Base-by-base conservation (phyloP, 2,888 invertebrate species). In the Zhuqinia jingwanae region DNA sequence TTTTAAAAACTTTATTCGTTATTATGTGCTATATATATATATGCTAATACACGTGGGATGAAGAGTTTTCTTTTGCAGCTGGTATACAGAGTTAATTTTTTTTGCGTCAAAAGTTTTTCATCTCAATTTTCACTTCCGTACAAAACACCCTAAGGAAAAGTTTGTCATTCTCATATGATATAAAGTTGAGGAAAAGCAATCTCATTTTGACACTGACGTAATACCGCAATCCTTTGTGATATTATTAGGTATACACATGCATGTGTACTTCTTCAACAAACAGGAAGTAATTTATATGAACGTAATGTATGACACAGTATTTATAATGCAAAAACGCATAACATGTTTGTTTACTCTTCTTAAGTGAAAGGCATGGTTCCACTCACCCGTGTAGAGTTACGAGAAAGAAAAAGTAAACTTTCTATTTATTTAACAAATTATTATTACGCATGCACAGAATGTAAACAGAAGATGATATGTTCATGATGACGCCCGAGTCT, bases 51-150 rank as follows among this genome's bases (percentile, higher is more conserved):
- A n/a, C n/a, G n/a, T n/a, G n/a, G n/a, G n/a, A n/a, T n/a, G n/a
- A n/a, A n/a, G n/a, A n/a, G n/a, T n/a, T n/a, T n/a, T n/a, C n/a
- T n/a, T n/a, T n/a, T n/a, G n/a, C 8, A 20, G 65, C 11, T 65
- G 65, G 30, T 42, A 11, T 22, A 25, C 17, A 15, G 47, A 11
- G 42, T 36, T 36, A 17, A 45, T 3, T 22, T 68, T 20, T 15
- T 45, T 75, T 50, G 30, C 75, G 50, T 75, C 53, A 75, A 20
- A 82, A 73, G n/a, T n/a, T 1, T 70, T 58, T 60, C n/a, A 13
- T 58, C 73, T 73, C 81, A 82, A 82, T 60, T 82, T 75, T 81
- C 81, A 81, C 81, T 73, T 45, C 6, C 10, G n/a, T n/a, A 13
- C 10, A 8, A 17, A n/a, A 60, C 58, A 73, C 73, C 81, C 73